These are phyloP conservation scores for Coenonympha arcania DNA, from an alignment of 2,888 invertebrate species.

Conservation along the genomic window DNA sequence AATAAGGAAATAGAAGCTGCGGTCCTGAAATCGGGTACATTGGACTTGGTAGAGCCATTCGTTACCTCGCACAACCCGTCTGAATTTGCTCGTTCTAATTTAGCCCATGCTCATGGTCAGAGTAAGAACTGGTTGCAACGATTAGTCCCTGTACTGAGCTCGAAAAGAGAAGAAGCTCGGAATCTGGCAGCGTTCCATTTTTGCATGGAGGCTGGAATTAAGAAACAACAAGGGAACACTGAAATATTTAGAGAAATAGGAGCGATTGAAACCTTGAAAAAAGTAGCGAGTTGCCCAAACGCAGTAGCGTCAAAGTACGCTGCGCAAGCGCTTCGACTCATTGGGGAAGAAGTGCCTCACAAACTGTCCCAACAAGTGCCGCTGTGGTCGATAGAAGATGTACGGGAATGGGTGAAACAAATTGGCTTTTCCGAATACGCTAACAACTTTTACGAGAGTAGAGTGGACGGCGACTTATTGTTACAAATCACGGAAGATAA, in stretches of 20 bases:
- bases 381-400: slow-evolving; percentile 97
- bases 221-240: slow-evolving; percentile 92
- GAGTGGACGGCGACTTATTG: slow-evolving; percentile 97
- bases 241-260: slow-evolving; percentile 95
- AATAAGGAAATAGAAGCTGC: slow-evolving; percentile 99
- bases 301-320: slow-evolving; percentile 98
- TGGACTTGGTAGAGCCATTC: slow-evolving; percentile 97
- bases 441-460: slow-evolving; percentile 87
- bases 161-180: slow-evolving; percentile 95
- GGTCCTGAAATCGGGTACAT: slow-evolving; percentile 95
- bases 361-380: slow-evolving; percentile 98
- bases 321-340: slow-evolving; percentile 89
- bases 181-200: slow-evolving; percentile 98
- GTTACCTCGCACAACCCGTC: slow-evolving; percentile 95
- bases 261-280: slow-evolving; percentile 95
- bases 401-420: slow-evolving; percentile 98
- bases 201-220: slow-evolving; percentile 99
- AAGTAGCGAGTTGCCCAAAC: slow-evolving; percentile 97
- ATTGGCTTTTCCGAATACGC: slow-evolving; percentile 93
- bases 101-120: slow-evolving; percentile 95
- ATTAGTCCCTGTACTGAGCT: slow-evolving; percentile 93
- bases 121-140: slow-evolving; percentile 95
- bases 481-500: slow-evolving; percentile 94
- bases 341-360: slow-evolving; percentile 98
- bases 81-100: slow-evolving; percentile 93